These are phyloP conservation scores for Erethizon dorsatum DNA, from an alignment of 2,797 vertebrate species.

Conservation along the genomic window DNA sequence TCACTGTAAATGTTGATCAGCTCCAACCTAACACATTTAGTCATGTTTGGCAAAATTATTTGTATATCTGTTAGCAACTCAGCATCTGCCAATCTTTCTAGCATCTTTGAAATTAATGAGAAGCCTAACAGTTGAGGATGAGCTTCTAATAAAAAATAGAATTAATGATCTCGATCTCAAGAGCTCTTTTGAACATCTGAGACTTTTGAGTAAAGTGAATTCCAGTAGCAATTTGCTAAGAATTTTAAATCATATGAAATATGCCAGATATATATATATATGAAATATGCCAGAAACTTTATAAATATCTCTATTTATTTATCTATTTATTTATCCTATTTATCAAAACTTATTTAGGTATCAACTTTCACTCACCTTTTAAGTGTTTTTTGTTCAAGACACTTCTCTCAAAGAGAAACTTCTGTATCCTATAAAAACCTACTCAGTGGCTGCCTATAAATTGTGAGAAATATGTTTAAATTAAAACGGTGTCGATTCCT, in stretches of 20 bases:
- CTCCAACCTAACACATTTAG: not conserved
- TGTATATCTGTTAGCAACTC: constrained; percentile 52
- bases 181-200: constrained; percentile 45
- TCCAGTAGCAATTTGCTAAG: not conserved
- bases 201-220: not conserved
- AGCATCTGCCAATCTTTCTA: constrained; percentile 19
- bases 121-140: constrained; percentile 28
- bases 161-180: constrained; percentile 41
- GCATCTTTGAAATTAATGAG: constrained; percentile 69
- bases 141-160: constrained; percentile 57
- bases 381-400: not conserved
- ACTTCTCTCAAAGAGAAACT: not conserved
- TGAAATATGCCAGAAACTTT: not conserved
- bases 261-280: not conserved
- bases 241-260: not conserved
- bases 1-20: constrained; percentile 22
- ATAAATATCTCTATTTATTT: not conserved
- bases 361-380: not conserved
- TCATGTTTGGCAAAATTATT: constrained; percentile 54
- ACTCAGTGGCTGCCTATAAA: not conserved
- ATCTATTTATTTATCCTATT: not conserved
- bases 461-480: not conserved
- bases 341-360: not conserved
- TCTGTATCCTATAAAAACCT: not conserved
- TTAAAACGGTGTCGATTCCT: not conserved